These are phyloP conservation scores for Drosophila littoralis DNA, from an alignment of 1,140 invertebrate genomes.

Conservation along the genomic window DNA sequence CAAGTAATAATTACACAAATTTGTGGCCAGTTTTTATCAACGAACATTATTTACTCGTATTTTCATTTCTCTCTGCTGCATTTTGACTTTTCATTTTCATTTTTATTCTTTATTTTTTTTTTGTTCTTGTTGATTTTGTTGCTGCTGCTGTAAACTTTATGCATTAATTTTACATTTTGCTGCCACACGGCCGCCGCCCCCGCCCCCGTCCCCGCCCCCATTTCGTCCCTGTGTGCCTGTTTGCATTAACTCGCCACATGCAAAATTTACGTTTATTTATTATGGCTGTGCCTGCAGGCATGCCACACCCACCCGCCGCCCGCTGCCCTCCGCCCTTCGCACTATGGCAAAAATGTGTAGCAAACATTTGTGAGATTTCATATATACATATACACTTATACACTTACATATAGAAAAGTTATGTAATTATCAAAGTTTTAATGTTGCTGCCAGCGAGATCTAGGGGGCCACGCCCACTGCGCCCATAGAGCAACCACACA, in stretches of 20 bases:
- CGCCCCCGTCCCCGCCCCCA: neutral
- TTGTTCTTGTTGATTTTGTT: constrained; percentile 58
- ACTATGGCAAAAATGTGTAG: constrained; percentile 66
- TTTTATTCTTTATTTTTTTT: constrained; percentile 30
- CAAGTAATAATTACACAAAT: constrained; percentile 57
- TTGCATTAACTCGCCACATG: constrained; percentile 80
- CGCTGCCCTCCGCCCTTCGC: constrained; percentile 23
- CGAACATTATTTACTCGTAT: constrained; percentile 73
- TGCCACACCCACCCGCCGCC: constrained; percentile 15
- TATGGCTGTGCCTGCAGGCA: constrained; percentile 50
- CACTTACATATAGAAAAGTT: constrained; percentile 57
- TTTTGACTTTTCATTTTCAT: constrained; percentile 45
- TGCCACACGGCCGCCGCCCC: constrained; percentile 27
- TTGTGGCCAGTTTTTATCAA: constrained; percentile 65
- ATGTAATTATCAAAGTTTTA: constrained; percentile 82
- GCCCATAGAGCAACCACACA: constrained; percentile 4
- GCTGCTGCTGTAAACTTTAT: constrained; percentile 75
- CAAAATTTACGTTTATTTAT: constrained; percentile 82
- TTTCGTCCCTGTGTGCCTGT: constrained; percentile 50
- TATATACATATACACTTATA: constrained; percentile 30
- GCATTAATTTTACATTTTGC: constrained; percentile 81
- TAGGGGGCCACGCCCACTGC: constrained; percentile 7
- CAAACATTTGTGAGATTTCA: constrained; percentile 74
- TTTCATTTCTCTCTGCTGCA: constrained; percentile 48
- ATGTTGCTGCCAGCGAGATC: constrained; percentile 64